Conservation (phyloP, 2,113 vertebrate genomes). For the Macquaria ambigua region DNA sequence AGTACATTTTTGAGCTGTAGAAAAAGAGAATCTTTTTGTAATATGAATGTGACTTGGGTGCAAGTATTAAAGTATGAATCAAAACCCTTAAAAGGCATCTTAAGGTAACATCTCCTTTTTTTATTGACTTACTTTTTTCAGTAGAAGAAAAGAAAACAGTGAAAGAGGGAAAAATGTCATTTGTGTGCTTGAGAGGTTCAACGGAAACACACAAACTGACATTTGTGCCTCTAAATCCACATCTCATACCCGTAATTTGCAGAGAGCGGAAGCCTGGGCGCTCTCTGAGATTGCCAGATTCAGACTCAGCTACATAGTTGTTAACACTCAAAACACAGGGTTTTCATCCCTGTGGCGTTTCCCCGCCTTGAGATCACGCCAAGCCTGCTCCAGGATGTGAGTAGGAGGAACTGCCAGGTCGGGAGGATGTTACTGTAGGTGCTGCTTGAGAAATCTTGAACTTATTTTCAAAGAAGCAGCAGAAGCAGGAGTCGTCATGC, state of each 20-base stretch:
- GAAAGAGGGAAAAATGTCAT: background rate
- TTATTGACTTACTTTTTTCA: background rate
- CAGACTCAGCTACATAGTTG: constrained; percentile 49
- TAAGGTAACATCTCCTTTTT: constrained; percentile 16
- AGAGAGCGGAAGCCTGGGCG: constrained; percentile 34
- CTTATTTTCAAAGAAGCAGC: constrained; percentile 46
- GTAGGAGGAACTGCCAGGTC: constrained; percentile 42
- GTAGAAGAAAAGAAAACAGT: constrained; percentile 16
- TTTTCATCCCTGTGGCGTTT: constrained; percentile 40
- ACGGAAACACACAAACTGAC: constrained; percentile 39
- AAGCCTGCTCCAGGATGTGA: constrained; percentile 36
- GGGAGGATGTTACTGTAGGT: constrained; percentile 30
- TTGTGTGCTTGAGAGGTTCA: constrained; percentile 30
- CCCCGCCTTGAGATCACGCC: constrained; percentile 4
- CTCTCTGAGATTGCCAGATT: constrained; percentile 36
- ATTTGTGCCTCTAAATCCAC: constrained; percentile 65
- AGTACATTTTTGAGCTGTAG: background rate
- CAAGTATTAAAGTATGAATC: constrained; percentile 14
- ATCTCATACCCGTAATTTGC: constrained; percentile 69
- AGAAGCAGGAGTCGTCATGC: constrained; percentile 21
- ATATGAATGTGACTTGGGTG: background rate
- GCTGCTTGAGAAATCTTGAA: constrained; percentile 35
- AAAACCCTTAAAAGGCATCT: constrained; percentile 18
- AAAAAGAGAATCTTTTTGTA: constrained; percentile 7
- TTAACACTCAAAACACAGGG: constrained; percentile 51